phyloP scores from a whole-genome alignment of 2,113 vertebrate species.

The Esox niger region DNA sequence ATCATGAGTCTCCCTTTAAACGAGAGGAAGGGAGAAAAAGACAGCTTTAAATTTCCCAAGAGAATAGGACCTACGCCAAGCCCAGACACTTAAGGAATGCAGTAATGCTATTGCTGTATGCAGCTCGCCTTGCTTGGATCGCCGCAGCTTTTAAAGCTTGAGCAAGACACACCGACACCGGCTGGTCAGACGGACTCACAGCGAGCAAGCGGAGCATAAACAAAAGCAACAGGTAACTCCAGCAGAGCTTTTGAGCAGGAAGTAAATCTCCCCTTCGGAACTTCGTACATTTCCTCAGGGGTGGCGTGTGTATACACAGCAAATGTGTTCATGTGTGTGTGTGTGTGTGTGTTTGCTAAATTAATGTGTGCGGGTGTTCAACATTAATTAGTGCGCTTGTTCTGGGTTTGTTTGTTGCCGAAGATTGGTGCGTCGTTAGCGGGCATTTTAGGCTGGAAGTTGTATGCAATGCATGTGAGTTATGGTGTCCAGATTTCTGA shows the following conservation, averaged over 20 bases:
- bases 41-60: slow-evolving; percentile 40
- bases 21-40: slow-evolving; percentile 40
- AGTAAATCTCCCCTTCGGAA: not conserved
- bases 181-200: slow-evolving; percentile 31
- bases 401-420: no score
- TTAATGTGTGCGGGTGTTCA: not conserved
- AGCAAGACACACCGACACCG: slow-evolving; percentile 37
- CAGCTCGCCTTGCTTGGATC: slow-evolving; percentile 22
- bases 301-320: slow-evolving; percentile 2
- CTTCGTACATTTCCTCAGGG: not conserved
- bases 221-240: slow-evolving; percentile 32
- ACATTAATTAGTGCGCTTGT: no score
- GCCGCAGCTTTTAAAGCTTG: slow-evolving; percentile 27
- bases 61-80: slow-evolving; percentile 49
- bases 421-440: no score
- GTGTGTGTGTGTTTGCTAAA: not conserved
- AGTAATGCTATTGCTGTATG: no score
- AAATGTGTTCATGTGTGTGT: not conserved
- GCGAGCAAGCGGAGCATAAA: slow-evolving; percentile 27
- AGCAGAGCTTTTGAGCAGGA: not conserved
- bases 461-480: no score
- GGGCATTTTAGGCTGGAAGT: no score
- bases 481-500: no score
- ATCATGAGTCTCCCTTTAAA: slow-evolving; percentile 67
- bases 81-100: slow-evolving; percentile 66